Conservation (phyloP, 2,888 invertebrate genomes). For the Lymantria dispar region DNA sequence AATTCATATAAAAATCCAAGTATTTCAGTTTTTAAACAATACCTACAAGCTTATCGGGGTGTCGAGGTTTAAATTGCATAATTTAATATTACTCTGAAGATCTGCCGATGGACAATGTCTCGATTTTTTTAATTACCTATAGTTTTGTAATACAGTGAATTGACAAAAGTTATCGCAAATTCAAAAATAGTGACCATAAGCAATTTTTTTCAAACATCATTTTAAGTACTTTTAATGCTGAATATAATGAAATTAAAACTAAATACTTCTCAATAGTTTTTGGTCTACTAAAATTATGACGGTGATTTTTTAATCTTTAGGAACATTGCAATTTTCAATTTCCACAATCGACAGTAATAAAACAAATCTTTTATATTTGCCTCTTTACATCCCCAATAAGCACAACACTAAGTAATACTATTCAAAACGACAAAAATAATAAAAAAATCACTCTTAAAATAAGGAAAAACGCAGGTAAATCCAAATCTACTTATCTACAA, state of each 20-base stretch:
- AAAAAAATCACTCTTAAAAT: slow-evolving; percentile 47
- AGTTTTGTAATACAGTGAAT: neutral
- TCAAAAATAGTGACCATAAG: too few species aligned
- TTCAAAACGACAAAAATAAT: slow-evolving; percentile 43
- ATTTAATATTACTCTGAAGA: slow-evolving; percentile 10
- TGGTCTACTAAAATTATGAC: too few species aligned
- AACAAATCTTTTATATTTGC: slow-evolving; percentile 1
- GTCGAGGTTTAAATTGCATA: slow-evolving; percentile 17
- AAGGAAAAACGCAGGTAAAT: slow-evolving; percentile 51
- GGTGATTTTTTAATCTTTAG: too few species aligned
- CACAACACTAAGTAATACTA: slow-evolving; percentile 39
- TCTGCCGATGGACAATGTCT: slow-evolving; percentile 10
- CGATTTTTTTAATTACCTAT: neutral
- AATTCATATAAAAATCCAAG: slow-evolving; percentile 81
- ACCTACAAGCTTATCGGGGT: slow-evolving; percentile 45
- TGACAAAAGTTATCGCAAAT: too few species aligned
- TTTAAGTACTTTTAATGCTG: too few species aligned
- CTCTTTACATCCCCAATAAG: slow-evolving; percentile 24
- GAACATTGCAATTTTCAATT: neutral
- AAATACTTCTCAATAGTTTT: too few species aligned
- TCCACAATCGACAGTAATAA: slow-evolving; percentile 15
- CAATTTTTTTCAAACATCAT: too few species aligned
- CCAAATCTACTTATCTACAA: slow-evolving; percentile 55
- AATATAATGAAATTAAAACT: too few species aligned
- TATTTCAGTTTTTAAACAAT: slow-evolving; percentile 77